phyloP scores from a whole-genome alignment of 2,888 invertebrate species.

The Torymus texanus region DNA sequence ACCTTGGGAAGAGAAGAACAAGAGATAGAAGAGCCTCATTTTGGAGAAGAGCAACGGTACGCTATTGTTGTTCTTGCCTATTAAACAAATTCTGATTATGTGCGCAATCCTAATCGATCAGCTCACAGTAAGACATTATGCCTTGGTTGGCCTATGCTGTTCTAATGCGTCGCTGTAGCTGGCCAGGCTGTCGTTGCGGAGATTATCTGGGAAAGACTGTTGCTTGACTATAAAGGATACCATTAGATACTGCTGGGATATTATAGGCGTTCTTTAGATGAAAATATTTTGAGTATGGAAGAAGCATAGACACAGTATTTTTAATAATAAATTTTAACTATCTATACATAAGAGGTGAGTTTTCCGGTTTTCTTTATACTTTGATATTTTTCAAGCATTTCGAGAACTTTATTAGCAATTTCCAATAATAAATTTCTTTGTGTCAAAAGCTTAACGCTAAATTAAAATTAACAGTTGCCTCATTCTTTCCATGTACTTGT shows the following conservation, averaged over 20 bases:
- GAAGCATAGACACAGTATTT: slow-evolving; percentile 40
- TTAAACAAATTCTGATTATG: slow-evolving; percentile 23
- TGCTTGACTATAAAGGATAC: background rate
- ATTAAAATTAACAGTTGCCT: too few species aligned
- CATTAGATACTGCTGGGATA: background rate
- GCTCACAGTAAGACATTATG: slow-evolving; percentile 20
- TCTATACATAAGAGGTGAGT: slow-evolving; percentile 20
- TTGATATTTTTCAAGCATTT: background rate
- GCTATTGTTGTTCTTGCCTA: slow-evolving; percentile 16
- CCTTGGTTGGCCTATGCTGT: background rate
- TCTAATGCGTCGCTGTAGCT: slow-evolving; percentile 2
- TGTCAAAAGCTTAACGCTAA: too few species aligned
- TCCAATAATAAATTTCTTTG: too few species aligned
- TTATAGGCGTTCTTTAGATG: slow-evolving; percentile 13
- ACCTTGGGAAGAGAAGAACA: background rate
- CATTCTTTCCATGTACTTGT: too few species aligned
- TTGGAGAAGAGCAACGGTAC: background rate
- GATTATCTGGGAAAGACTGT: slow-evolving; percentile 3
- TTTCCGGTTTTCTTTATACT: slow-evolving; percentile 19
- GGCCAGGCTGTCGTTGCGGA: background rate
- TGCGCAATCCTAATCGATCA: background rate
- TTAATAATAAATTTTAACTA: slow-evolving; percentile 38
- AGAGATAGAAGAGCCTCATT: background rate
- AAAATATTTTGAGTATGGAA: slow-evolving; percentile 38
- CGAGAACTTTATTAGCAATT: too few species aligned